phyloP scores from a whole-genome alignment of 2,113 vertebrate species.

The Toxostoma redivivum region DNA sequence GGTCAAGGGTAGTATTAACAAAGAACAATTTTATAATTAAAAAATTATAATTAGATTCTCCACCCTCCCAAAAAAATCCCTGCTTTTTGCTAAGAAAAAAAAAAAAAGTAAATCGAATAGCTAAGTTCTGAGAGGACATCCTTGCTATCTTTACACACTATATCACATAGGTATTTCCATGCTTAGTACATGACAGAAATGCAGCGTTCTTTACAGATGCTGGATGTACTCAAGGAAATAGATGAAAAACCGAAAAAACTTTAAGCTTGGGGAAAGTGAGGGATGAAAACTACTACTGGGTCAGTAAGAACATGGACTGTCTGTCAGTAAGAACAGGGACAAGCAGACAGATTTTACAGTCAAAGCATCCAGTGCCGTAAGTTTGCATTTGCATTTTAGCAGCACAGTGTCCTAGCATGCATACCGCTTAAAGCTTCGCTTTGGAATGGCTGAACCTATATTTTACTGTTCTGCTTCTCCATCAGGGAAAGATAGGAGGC shows the following conservation, averaged over 20 bases:
- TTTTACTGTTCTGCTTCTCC: neutral
- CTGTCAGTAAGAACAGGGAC: neutral
- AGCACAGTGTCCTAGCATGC: neutral
- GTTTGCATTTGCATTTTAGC: neutral
- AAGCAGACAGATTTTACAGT: neutral
- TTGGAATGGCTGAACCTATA: neutral
- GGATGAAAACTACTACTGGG: neutral
- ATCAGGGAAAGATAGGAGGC: neutral
- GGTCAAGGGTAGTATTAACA: slow-evolving; percentile 33
- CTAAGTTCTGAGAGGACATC: neutral
- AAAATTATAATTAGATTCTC: slow-evolving; percentile 45
- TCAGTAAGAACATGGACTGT: neutral
- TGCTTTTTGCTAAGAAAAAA: slow-evolving; percentile 6
- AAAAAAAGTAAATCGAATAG: neutral
- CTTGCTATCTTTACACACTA: neutral
- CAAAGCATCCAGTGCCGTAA: neutral
- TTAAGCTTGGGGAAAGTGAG: neutral
- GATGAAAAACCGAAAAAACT: neutral
- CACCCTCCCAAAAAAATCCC: neutral
- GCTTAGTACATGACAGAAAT: neutral
- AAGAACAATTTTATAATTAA: slow-evolving; percentile 58
- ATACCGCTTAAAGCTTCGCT: rapidly evolving
- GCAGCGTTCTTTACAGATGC: neutral
- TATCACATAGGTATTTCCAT: neutral
- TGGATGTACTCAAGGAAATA: neutral